Percentiles rank a stretch among this genome's conserved stretches.
These are phyloP conservation scores for Guaruba guarouba DNA, from an alignment of 2,113 vertebrate species.

Conservation along the genomic window DNA sequence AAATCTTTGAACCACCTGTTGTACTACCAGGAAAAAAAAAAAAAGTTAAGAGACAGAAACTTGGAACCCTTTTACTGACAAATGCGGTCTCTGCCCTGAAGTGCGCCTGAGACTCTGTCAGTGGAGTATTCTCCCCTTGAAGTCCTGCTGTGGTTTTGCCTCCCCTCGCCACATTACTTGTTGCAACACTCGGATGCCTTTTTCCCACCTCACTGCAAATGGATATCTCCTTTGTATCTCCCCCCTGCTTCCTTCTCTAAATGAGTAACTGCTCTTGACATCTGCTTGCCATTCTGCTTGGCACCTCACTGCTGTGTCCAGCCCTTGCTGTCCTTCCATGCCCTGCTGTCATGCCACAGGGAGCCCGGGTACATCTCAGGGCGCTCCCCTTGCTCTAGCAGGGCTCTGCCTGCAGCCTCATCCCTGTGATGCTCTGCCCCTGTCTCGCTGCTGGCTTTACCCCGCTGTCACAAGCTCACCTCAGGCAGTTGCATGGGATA, in stretches of 20 bases:
- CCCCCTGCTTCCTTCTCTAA: not conserved
- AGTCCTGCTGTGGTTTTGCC: not conserved
- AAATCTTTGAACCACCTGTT: not conserved
- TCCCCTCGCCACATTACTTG: not conserved
- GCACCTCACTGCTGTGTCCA: fast-evolving
- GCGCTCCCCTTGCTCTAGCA: not conserved
- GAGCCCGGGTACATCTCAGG: fast-evolving
- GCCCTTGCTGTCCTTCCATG: not conserved
- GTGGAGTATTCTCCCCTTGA: no score
- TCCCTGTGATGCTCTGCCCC: not conserved
- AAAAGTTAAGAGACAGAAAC: not conserved
- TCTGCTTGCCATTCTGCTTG: not conserved
- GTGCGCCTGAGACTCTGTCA: fast-evolving
- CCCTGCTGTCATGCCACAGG: fast-evolving
- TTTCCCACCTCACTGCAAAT: fast-evolving
- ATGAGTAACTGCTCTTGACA: not conserved
- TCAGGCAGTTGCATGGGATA: not conserved
- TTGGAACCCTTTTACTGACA: not conserved
- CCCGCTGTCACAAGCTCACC: fast-evolving
- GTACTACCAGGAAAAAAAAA: not conserved
- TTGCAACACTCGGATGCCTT: not conserved
- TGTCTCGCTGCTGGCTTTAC: fast-evolving
- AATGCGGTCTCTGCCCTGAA: not conserved
- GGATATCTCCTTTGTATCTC: not conserved
- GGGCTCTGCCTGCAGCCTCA: fast-evolving